Percentiles rank a stretch among this genome's conserved stretches.
phyloP scores from a whole-genome alignment of 92 coral and sea anemone genomes.

The Parazoanthus swiftii region DNA sequence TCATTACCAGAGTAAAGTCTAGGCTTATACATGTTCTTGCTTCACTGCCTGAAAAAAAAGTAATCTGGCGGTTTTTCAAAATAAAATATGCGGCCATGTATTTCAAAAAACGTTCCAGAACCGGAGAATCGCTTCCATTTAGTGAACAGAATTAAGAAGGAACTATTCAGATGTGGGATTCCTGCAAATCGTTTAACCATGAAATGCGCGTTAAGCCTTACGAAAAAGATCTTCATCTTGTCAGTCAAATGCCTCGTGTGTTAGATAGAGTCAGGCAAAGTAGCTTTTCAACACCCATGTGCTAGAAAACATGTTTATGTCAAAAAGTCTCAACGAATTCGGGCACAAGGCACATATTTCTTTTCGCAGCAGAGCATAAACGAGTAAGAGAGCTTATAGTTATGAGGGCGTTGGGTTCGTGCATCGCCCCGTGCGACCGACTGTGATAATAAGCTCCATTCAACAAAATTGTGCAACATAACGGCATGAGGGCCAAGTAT shows the following conservation, averaged over 20 bases:
- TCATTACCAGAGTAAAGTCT: background rate
- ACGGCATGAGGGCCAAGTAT: background rate
- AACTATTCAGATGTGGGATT: background rate
- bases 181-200: background rate
- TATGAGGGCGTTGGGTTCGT: background rate
- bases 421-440: background rate
- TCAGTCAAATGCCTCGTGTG: background rate
- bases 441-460: background rate
- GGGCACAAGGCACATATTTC: background rate
- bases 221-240: background rate
- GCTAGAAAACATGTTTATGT: background rate
- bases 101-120: background rate
- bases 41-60: background rate
- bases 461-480: slow-evolving; percentile 9
- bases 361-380: background rate
- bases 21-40: too few relatives aligned
- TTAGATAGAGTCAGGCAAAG: background rate
- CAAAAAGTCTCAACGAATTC: background rate
- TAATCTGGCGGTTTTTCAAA: background rate
- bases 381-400: background rate
- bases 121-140: too few relatives aligned
- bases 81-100: background rate
- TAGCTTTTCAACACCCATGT: background rate
- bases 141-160: background rate
- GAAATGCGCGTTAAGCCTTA: background rate